A percentile compares a stretch with the other conserved stretches of the same genome.
These are phyloP conservation scores for Leucoraja erinaceus DNA, from an alignment of 2,113 vertebrate species.

Conservation along the genomic window DNA sequence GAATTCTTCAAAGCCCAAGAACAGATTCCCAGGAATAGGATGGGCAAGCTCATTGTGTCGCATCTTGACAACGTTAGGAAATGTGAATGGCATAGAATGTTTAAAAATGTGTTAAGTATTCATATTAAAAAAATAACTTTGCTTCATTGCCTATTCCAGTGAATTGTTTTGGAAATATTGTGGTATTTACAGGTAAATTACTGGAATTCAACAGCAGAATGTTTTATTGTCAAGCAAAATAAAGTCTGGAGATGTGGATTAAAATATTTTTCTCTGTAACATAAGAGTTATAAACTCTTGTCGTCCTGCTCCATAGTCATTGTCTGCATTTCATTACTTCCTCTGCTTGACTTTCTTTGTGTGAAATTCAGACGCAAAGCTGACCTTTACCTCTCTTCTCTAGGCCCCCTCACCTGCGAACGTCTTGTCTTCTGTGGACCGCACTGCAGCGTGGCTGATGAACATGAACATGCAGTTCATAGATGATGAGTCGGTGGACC, in stretches of 20 bases:
- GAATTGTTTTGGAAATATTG: neutral
- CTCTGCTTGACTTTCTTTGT: constrained; percentile 19
- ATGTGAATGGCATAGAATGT: neutral
- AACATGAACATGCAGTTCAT: constrained; percentile 97
- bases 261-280: neutral
- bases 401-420: constrained; percentile 98
- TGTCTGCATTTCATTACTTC: neutral
- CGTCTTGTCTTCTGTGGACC: constrained; percentile 75
- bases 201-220: neutral
- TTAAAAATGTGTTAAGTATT: neutral
- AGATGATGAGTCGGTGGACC: constrained; percentile 89
- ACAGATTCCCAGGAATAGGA: neutral
- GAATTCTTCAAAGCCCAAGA: neutral
- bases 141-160: neutral
- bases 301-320: neutral
- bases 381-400: constrained; percentile 45
- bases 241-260: neutral
- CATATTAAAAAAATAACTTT: neutral
- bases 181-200: neutral
- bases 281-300: neutral
- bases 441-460: constrained; percentile 97
- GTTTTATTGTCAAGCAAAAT: neutral
- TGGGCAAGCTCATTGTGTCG: neutral
- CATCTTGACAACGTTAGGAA: neutral
- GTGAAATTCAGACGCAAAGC: neutral